Percentiles rank a stretch among this genome's conserved stretches.
Conservation (phyloP, 35 echinoderm and acorn worm genomes). For the Apostichopus californicus region DNA sequence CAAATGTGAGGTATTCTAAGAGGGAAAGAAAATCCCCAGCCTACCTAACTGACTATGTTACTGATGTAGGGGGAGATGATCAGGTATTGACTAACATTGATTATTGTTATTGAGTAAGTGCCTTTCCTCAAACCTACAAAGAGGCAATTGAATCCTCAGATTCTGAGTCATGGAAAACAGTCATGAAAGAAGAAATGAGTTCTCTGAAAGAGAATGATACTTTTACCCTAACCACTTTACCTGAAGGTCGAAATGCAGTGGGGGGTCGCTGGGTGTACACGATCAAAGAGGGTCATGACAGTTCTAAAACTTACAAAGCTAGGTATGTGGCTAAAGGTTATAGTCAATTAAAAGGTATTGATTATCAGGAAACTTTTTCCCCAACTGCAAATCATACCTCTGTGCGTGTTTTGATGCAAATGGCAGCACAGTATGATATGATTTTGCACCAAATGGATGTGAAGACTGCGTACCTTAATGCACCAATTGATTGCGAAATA, state of each 20-base stretch:
- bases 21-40: constrained; percentile 44
- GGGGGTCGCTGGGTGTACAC: constrained; percentile 50
- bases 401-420: not conserved
- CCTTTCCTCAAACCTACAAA: constrained; percentile 45
- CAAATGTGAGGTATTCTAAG: constrained; percentile 47
- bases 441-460: too few species aligned
- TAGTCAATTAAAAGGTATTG: constrained; percentile 41
- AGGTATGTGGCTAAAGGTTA: constrained; percentile 58
- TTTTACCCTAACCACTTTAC: constrained; percentile 3
- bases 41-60: constrained; percentile 8
- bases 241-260: constrained; percentile 9
- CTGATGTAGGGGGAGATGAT: constrained; percentile 16
- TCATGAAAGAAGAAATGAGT: constrained; percentile 4
- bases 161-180: constrained; percentile 40
- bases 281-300: constrained; percentile 16
- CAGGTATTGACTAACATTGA: constrained; percentile 32
- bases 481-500: constrained; percentile 71
- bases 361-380: constrained; percentile 55
- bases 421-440: too few species aligned
- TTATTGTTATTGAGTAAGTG: constrained; percentile 40
- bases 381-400: constrained; percentile 49
- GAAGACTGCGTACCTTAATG: constrained; percentile 51
- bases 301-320: constrained; percentile 20
- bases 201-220: constrained; percentile 54
- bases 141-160: constrained; percentile 38